These are phyloP conservation scores for Euura lappo DNA, from an alignment of 1,140 invertebrate species.

Conservation along the genomic window DNA sequence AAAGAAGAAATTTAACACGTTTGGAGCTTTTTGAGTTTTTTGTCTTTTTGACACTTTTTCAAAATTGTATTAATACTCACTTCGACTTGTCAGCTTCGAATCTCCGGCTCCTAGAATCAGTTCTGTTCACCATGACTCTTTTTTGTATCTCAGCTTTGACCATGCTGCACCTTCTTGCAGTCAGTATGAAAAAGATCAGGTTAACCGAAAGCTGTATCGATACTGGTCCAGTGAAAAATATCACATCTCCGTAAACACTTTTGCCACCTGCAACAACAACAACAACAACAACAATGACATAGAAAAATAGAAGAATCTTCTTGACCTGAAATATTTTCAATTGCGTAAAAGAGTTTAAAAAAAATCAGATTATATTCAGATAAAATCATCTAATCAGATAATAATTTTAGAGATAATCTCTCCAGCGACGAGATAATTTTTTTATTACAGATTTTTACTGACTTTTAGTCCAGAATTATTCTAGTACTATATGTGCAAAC, in stretches of 20 bases:
- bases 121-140: constrained; percentile 62
- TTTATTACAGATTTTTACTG: no score
- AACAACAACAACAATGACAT: no score
- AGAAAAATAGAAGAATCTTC: constrained; percentile 9
- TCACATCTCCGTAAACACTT: constrained; percentile 43
- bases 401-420: no score
- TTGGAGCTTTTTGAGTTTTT: no score
- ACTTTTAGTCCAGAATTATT: no score
- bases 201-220: constrained; percentile 68
- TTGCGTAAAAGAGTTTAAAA: no score
- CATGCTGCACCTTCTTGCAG: constrained; percentile 69
- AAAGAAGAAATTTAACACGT: no score
- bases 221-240: constrained; percentile 70
- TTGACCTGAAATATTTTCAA: no score
- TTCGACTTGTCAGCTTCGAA: constrained; percentile 71
- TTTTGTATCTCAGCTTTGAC: constrained; percentile 73
- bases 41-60: no score
- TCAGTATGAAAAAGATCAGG: constrained; percentile 70
- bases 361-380: no score
- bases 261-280: not conserved
- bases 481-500: constrained; percentile 18
- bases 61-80: constrained; percentile 49
- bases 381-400: no score
- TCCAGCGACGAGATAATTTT: no score
- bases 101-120: constrained; percentile 56